Evolutionary conservation across 2,113 vertebrate genomes (phyloP).

Genomic region (Sminthopsis crassicaudata): DNA sequence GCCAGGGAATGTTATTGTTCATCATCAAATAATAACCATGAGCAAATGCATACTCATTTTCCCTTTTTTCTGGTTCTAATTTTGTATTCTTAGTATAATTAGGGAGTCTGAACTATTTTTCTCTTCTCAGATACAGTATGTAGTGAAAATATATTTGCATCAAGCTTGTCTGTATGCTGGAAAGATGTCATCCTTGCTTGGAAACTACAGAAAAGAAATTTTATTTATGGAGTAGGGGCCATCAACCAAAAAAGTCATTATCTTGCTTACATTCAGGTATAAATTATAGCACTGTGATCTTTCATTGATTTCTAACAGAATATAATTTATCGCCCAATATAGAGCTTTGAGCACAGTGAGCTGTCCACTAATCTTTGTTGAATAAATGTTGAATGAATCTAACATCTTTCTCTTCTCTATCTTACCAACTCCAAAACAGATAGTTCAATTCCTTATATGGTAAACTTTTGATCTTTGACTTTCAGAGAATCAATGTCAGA

Average conservation of each 20-base stretch:
- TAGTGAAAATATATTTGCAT: slow-evolving; percentile 1
- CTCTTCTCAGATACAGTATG: neutral
- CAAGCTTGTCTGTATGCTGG: neutral
- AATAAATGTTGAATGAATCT: neutral
- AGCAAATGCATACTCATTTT: neutral
- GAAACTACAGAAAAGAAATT: neutral
- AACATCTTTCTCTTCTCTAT: neutral
- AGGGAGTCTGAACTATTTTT: neutral
- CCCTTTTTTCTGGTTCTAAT: neutral
- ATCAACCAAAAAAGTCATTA: neutral
- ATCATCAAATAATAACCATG: neutral
- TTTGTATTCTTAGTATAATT: neutral
- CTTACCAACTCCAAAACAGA: neutral
- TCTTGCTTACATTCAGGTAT: slow-evolving; percentile 34
- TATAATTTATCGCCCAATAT: neutral
- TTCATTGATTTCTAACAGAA: neutral
- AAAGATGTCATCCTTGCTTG: neutral
- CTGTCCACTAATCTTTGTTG: neutral
- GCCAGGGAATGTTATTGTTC: neutral
- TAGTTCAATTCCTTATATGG: neutral
- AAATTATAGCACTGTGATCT: neutral
- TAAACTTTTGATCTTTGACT: neutral
- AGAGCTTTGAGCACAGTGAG: neutral
- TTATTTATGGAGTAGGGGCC: neutral
- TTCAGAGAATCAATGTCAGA: neutral